These are phyloP conservation scores for Chanos chanos DNA, from an alignment of 2,797 vertebrate genomes.

Conservation along the genomic window DNA sequence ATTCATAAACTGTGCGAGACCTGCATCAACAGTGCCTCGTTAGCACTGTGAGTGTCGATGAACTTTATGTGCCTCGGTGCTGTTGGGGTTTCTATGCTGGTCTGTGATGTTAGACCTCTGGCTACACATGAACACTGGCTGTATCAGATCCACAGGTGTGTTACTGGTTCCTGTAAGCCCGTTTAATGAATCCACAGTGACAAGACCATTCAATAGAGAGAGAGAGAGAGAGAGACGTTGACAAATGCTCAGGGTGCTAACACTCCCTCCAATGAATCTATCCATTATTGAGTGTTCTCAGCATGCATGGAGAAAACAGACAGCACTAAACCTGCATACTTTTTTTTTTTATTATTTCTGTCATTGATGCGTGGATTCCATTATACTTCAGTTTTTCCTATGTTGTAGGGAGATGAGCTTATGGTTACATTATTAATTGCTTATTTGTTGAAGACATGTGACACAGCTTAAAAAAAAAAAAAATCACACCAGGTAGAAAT, in stretches of 20 bases:
- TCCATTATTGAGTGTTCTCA: constrained; percentile 59
- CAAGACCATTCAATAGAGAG: constrained; percentile 63
- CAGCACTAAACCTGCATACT: constrained; percentile 41
- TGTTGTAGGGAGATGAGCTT: background rate
- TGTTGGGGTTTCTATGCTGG: constrained; percentile 2
- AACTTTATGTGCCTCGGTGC: constrained; percentile 10
- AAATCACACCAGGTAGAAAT: background rate
- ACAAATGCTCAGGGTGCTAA: constrained; percentile 62
- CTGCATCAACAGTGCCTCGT: too few relatives aligned
- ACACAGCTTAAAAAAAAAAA: background rate
- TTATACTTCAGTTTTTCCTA: constrained; percentile 36
- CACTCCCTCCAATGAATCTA: constrained; percentile 57
- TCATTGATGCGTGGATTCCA: constrained; percentile 40
- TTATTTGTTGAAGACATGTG: background rate
- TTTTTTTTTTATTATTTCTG: constrained; percentile 43
- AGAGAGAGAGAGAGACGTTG: too few relatives aligned
- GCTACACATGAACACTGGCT: constrained; percentile 44
- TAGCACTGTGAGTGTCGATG: constrained; percentile 7
- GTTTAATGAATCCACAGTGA: constrained; percentile 70
- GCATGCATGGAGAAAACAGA: constrained; percentile 49
- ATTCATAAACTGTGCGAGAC: too few relatives aligned
- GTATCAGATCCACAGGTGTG: constrained; percentile 59
- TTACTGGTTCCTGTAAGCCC: constrained; percentile 59
- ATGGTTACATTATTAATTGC: background rate
- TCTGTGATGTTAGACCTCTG: constrained; percentile 32